Base-by-base conservation (phyloP, 1,140 invertebrate genomes). In the Brachionus sp. region DNA sequence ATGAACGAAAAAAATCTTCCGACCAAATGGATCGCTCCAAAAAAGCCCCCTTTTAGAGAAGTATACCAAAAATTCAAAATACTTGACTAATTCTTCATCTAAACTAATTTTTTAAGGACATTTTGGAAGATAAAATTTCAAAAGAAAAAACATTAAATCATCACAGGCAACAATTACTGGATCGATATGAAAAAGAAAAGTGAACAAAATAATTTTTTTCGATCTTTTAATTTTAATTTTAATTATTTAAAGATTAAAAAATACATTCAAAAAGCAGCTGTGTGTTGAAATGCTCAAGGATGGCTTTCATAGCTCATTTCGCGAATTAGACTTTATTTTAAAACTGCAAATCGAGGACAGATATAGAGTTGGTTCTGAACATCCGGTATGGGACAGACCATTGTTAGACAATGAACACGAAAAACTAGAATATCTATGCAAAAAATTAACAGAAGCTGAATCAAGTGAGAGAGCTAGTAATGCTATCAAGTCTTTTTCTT, bases 231-330 rank as follows among this genome's bases (percentile, higher is more conserved):
- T 39, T 37, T 10, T 6, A 62, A 78, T 29, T 29, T n/a, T 23
- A 35, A 16, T 29, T 2, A 29, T 29, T 23, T 37, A 42, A 37
- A 82, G 78, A 35, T 57, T 66, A 39, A 64, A 66, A 53, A 82
- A 66, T 44, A 19, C 62, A 33, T 82, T 82, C 16, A 66, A 82
- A 82, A 66, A 66, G 25, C 62, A 82, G 44, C 35, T 82, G 2
- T 82, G 57, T 2, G 44, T 68, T 23, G 80, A 82, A 46, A 82
- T 82, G 80, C 80, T 82, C 16, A 46, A 46, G 16, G 39, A 70
- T 68, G 80, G 80, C 9, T 82, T 35, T 70, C 80, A 82, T 23
- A 66, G 42, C 39, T 82, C 80, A 50, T 82, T 82, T 53, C 62
- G 80, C 29, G 80, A 82, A 16, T 29, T 82, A 46, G 57, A 66